Evolutionary conservation across 1,140 invertebrate genomes (phyloP), one percentile per base, ranked within the genome.

Genomic region (Sitobion miscanthi): DNA sequence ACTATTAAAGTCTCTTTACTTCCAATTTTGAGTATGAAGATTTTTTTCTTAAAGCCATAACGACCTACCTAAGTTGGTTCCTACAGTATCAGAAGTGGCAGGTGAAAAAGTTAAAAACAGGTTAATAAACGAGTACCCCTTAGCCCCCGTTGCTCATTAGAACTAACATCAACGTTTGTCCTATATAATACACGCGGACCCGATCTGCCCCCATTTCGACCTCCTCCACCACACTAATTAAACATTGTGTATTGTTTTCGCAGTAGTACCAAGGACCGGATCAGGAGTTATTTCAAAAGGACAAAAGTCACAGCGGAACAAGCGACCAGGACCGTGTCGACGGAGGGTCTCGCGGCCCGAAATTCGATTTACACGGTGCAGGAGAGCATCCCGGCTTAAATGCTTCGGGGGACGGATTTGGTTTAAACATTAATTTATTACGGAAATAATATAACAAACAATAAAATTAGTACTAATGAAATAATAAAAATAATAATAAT

Each of bases 351-450:
- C 0, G 93, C 85, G 8, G 86, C 93, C 20, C 85, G 85, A 20
- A 90, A 88, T 90, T 93, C 91, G 8, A 93, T 93, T 38, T 93
- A 93, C 49, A 93, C 91, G 11, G 91, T 93, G 69, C 91, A 93
- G 30, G 91, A 93, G 49, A 93, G 82, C 14, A 30, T 93, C 38
- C 91, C 77, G 62, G 85, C 49, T 23, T 86, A 93, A 85, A 86
- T 9, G 25, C 2, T 57, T 7, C 30, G 8, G 45, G 42, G 5
- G 17, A 30, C 42, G 45, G 23, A 89, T 38, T 90, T 69, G 21
- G 8, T 91, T 91, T 45, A 54, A 35, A 23, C 23, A 45, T 83
- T 92, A 52, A 83, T 92, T 92, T 93, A 93, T 85, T 85, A 85
- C 6, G 35, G n/a, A 52, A 85, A 57, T 54, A 62, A 62, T n/a